Evolutionary conservation across 2,888 invertebrate genomes (phyloP).

Genomic region (Apeira syringaria): DNA sequence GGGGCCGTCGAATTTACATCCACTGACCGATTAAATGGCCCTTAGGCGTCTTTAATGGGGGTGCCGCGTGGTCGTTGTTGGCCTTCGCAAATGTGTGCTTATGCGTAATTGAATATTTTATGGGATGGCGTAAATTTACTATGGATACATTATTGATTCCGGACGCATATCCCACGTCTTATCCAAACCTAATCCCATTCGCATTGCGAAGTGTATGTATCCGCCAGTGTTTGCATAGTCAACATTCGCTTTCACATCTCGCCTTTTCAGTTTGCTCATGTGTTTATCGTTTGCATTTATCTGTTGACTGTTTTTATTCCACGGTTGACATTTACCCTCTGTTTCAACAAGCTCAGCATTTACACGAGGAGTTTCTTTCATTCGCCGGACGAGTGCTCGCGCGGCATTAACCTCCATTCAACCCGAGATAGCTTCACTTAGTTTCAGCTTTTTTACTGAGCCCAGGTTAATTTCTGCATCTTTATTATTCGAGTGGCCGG

Average conservation of each 20-base stretch:
- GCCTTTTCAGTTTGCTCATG: slow-evolving; percentile 70
- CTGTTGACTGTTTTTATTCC: slow-evolving; percentile 84
- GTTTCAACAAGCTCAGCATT: slow-evolving; percentile 71
- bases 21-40: slow-evolving; percentile 84
- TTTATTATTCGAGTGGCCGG: slow-evolving; percentile 81
- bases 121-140: slow-evolving; percentile 72
- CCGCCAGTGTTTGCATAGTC: slow-evolving; percentile 48
- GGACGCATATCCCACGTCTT: slow-evolving; percentile 40
- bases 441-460: slow-evolving; percentile 78
- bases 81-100: slow-evolving; percentile 82
- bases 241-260: slow-evolving; percentile 64
- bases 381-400: slow-evolving; percentile 73
- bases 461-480: slow-evolving; percentile 81
- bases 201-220: slow-evolving; percentile 31
- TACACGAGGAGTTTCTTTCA: slow-evolving; percentile 77
- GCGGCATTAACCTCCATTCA: slow-evolving; percentile 79
- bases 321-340: slow-evolving; percentile 80
- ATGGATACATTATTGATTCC: slow-evolving; percentile 71
- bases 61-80: slow-evolving; percentile 82
- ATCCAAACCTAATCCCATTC: slow-evolving; percentile 35
- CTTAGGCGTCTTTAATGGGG: slow-evolving; percentile 84
- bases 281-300: slow-evolving; percentile 83
- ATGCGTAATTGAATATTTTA: slow-evolving; percentile 84
- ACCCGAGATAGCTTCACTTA: slow-evolving; percentile 81
- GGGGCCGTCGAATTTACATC: slow-evolving; percentile 81